phyloP scores from a whole-genome alignment of 2,888 invertebrate species.

The Trilocha varians region DNA sequence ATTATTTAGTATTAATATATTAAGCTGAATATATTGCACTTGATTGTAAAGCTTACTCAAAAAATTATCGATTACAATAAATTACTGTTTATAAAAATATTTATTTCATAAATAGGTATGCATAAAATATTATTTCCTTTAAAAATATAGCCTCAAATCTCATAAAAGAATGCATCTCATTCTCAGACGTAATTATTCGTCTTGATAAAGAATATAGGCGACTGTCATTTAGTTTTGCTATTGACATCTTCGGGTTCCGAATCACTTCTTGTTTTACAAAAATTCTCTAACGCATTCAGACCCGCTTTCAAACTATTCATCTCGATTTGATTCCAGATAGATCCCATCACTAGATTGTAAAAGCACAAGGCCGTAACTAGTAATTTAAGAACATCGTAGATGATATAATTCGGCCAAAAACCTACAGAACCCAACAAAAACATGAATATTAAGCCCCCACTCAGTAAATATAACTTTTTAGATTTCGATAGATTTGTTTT shows the following conservation, averaged over 20 bases:
- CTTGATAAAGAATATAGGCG: background rate
- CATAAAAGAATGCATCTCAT: background rate
- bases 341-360: conserved; percentile 83
- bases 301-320: conserved; percentile 84
- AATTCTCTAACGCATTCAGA: conserved; percentile 78
- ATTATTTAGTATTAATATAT: no score
- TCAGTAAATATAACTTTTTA: conserved; percentile 66
- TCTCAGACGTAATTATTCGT: background rate
- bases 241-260: conserved; percentile 12
- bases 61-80: no score
- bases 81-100: background rate
- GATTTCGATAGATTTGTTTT: conserved; percentile 60
- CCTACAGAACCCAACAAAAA: conserved; percentile 67
- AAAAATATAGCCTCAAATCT: conserved; percentile 2
- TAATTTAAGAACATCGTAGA: conserved; percentile 73
- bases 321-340: conserved; percentile 88
- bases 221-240: background rate
- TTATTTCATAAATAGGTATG: conserved; percentile 3
- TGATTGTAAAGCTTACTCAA: no score
- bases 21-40: no score
- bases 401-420: conserved; percentile 59
- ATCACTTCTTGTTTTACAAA: conserved; percentile 29
- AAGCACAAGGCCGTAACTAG: conserved; percentile 76
- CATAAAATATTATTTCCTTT: conserved; percentile 2
- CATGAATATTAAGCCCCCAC: conserved; percentile 63